Evolutionary conservation across 2,888 invertebrate species (phyloP).

Genomic region (Pecten maximus): DNA sequence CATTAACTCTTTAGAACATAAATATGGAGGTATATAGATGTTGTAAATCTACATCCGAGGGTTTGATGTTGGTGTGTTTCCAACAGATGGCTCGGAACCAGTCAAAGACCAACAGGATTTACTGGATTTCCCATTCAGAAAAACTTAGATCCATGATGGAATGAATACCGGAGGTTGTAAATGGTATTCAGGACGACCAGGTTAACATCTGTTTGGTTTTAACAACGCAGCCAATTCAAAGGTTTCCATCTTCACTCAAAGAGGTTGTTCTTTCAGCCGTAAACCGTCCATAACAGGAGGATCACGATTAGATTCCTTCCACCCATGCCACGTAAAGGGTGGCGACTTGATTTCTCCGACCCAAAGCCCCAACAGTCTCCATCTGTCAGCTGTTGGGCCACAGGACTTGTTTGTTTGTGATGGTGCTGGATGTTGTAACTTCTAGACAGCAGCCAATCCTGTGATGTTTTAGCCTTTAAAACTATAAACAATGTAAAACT

Average conservation of each 20-base stretch:
- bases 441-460: not conserved
- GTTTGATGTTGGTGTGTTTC: not conserved
- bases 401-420: not conserved
- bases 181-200: not conserved
- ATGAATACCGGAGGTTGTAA: not conserved
- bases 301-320: not conserved
- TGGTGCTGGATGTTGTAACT: not conserved
- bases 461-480: not conserved
- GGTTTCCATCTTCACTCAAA: not conserved
- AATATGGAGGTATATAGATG: not conserved
- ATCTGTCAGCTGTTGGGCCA: not conserved
- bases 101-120: not conserved
- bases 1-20: not conserved
- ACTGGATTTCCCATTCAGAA: conserved; percentile 15
- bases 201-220: conserved; percentile 11
- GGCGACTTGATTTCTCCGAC: not conserved
- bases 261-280: conserved; percentile 1
- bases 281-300: not conserved
- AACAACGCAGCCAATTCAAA: not conserved
- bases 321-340: not conserved
- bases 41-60: not conserved
- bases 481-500: not conserved
- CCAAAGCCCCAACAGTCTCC: conserved; percentile 30
- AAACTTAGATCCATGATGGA: not conserved
- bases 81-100: not conserved